These are phyloP conservation scores for Alexandromys fortis DNA, from an alignment of 2,113 vertebrate species.

Conservation along the genomic window DNA sequence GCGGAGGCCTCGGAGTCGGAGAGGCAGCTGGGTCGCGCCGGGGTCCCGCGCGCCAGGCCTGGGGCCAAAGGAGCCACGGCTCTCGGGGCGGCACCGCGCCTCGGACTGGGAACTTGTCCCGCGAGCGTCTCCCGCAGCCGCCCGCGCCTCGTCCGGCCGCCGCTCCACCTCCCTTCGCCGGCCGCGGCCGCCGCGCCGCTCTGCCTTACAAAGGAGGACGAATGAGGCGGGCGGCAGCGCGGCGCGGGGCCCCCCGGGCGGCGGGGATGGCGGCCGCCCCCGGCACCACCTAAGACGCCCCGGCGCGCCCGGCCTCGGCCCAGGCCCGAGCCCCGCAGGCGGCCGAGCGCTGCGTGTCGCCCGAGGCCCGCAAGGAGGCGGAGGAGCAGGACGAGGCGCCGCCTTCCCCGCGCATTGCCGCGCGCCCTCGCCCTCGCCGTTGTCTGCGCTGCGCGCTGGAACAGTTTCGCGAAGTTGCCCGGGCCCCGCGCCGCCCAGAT, in stretches of 20 bases:
- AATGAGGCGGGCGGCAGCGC: conserved; percentile 66
- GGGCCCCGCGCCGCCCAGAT: conserved; percentile 69
- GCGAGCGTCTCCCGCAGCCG: not conserved
- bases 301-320: conserved; percentile 29
- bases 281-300: conserved; percentile 65
- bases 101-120: conserved; percentile 19
- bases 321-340: conserved; percentile 15
- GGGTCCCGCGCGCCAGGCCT: conserved; percentile 29
- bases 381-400: conserved; percentile 54
- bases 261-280: conserved; percentile 55
- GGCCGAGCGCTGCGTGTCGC: conserved; percentile 40
- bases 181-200: conserved; percentile 31
- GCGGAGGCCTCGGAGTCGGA: not conserved
- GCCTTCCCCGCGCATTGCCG: conserved; percentile 63
- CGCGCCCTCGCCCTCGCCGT: conserved; percentile 71
- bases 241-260: conserved; percentile 14
- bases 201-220: conserved; percentile 73
- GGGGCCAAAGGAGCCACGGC: not conserved
- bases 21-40: not conserved
- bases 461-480: conserved; percentile 77
- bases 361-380: conserved; percentile 42
- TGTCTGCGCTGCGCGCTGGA: conserved; percentile 74
- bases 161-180: not conserved
- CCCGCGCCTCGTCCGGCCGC: not conserved
- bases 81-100: not conserved